These are phyloP conservation scores for Psilopsiagon aymara DNA, from an alignment of 2,113 vertebrate genomes.

Conservation along the genomic window DNA sequence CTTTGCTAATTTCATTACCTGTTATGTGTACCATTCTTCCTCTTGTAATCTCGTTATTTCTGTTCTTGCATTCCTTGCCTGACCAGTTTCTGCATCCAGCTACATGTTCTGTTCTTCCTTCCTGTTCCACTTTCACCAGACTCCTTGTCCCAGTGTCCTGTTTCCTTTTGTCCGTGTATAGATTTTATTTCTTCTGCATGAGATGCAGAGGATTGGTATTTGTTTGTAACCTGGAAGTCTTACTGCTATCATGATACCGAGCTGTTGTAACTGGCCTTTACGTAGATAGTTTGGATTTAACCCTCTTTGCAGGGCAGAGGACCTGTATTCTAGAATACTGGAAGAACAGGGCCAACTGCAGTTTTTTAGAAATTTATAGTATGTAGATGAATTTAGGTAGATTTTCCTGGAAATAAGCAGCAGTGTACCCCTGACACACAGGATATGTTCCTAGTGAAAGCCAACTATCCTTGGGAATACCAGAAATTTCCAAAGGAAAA, in stretches of 20 bases:
- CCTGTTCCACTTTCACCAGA: not conserved
- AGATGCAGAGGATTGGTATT: not conserved
- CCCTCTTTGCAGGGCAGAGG: not conserved
- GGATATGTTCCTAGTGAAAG: not conserved
- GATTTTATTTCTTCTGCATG: not conserved
- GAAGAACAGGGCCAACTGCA: not conserved
- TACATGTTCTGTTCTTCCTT: not conserved
- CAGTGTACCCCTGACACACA: not conserved
- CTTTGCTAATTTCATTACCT: not conserved
- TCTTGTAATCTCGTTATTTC: not conserved
- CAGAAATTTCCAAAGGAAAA: not conserved
- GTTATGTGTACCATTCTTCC: not conserved
- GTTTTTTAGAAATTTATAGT: not conserved
- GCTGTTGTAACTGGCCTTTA: not conserved
- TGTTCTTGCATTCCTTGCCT: not conserved
- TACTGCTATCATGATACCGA: not conserved
- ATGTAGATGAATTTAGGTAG: not conserved
- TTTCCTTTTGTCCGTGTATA: not conserved
- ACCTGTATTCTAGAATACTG: not conserved
- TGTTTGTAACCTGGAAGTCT: not conserved
- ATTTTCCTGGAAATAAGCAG: not conserved
- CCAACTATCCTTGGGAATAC: not conserved
- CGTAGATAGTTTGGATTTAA: not conserved
- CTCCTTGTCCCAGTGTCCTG: not conserved
- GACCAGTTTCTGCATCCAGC: not conserved